Conservation (phyloP, 2,888 invertebrate genomes). For the Electrophaes corylata region DNA sequence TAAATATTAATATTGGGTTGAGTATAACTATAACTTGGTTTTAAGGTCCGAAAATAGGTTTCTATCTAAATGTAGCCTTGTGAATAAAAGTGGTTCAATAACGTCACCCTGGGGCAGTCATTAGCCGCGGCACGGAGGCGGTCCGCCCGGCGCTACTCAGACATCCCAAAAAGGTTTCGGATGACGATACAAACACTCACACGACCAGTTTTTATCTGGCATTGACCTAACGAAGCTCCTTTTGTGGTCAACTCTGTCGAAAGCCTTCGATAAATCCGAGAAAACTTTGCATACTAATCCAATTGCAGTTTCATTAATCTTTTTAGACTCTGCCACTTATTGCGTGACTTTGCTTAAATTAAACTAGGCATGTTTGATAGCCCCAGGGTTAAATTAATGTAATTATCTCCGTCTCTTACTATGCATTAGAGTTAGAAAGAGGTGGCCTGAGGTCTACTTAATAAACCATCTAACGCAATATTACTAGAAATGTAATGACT, state of each 20-base stretch:
- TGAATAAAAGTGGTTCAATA: slow-evolving; percentile 57
- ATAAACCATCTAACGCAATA: background rate
- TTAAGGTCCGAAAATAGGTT: background rate
- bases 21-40: background rate
- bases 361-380: background rate
- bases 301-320: slow-evolving; percentile 27
- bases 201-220: slow-evolving; percentile 58
- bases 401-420: background rate
- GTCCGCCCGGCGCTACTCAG: slow-evolving; percentile 58
- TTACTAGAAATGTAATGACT: slow-evolving; percentile 1
- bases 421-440: background rate
- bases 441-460: background rate
- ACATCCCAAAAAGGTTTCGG: slow-evolving; percentile 65
- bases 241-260: slow-evolving; percentile 66
- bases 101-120: slow-evolving; percentile 66
- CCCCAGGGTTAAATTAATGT: background rate
- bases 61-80: slow-evolving; percentile 26
- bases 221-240: slow-evolving; percentile 69
- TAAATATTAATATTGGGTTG: too few species aligned
- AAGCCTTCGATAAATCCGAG: slow-evolving; percentile 54
- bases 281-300: slow-evolving; percentile 26
- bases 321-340: slow-evolving; percentile 16
- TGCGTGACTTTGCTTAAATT: background rate
- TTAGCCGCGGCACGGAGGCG: slow-evolving; percentile 62
- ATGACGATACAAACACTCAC: slow-evolving; percentile 62